These are phyloP conservation scores for Diachrysia chrysitis DNA, from an alignment of 2,888 invertebrate species.

Conservation along the genomic window DNA sequence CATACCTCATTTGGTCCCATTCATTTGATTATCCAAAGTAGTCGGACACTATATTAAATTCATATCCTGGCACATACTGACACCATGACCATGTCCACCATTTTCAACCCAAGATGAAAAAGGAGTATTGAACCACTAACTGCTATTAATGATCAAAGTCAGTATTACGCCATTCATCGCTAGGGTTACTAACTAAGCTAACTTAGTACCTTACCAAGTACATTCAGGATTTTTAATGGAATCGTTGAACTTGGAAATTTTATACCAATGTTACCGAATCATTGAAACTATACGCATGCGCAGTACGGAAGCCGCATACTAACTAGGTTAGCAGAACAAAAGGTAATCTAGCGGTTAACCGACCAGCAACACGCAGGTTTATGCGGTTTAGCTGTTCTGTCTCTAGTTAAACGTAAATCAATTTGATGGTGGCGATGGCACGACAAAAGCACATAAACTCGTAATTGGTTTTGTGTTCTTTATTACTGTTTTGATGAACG, in stretches of 20 bases:
- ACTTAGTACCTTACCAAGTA: no score
- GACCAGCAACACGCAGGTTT: constrained; percentile 46
- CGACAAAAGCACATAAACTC: constrained; percentile 19
- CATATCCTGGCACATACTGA: no score
- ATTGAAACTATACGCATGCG: constrained; percentile 50
- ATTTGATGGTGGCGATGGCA: constrained; percentile 26
- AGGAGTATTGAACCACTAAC: no score
- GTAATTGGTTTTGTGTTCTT: constrained; percentile 20
- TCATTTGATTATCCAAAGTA: no score
- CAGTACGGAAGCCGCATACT: constrained; percentile 59
- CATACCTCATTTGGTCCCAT: no score
- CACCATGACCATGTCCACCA: no score
- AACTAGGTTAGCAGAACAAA: constrained; percentile 58
- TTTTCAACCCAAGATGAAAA: no score
- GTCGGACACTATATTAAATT: no score
- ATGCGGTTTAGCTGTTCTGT: constrained; percentile 35
- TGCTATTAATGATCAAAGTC: no score
- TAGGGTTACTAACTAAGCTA: no score
- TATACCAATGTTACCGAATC: constrained; percentile 32
- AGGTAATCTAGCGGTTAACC: constrained; percentile 51
- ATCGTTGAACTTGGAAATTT: constrained; percentile 54
- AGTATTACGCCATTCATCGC: no score
- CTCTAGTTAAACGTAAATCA: constrained; percentile 22
- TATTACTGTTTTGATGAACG: constrained; percentile 13
- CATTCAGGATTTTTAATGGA: constrained; percentile 39